Conservation (phyloP, 2,797 vertebrate species). For the Cottoperca gobio region DNA sequence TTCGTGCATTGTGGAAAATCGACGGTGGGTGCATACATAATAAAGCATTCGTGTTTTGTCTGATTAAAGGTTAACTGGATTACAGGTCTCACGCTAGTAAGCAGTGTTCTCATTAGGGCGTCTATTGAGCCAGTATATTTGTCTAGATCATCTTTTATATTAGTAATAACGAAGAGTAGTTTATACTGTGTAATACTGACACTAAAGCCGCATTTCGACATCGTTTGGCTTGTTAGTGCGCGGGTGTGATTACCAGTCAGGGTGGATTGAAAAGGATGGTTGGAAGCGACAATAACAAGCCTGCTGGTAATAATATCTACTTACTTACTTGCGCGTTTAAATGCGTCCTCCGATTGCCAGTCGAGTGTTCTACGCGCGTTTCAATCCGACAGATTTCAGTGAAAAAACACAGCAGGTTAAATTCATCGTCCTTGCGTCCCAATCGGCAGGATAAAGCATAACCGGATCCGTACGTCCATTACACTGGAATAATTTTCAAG, state of each 20-base stretch:
- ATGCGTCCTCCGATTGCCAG: slow-evolving; percentile 62
- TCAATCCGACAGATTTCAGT: slow-evolving; percentile 51
- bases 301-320: neutral
- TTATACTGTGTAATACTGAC: slow-evolving; percentile 14
- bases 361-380: slow-evolving; percentile 48
- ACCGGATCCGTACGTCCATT: slow-evolving; percentile 79
- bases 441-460: slow-evolving; percentile 62
- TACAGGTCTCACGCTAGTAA: slow-evolving; percentile 64
- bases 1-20: slow-evolving; percentile 74
- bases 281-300: slow-evolving; percentile 44
- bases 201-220: slow-evolving; percentile 40
- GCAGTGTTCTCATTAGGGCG: slow-evolving; percentile 62
- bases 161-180: slow-evolving; percentile 47
- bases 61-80: slow-evolving; percentile 76
- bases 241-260: slow-evolving; percentile 29
- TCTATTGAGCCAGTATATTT: slow-evolving; percentile 58
- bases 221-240: slow-evolving; percentile 14
- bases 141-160: slow-evolving; percentile 38
- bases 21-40: slow-evolving; percentile 58
- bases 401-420: slow-evolving; percentile 26
- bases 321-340: slow-evolving; percentile 71
- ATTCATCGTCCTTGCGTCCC: slow-evolving; percentile 57
- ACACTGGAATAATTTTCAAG: slow-evolving; percentile 78
- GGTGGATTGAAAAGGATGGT: slow-evolving; percentile 15
- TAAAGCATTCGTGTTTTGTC: slow-evolving; percentile 62